Conservation (phyloP, 1,140 invertebrate species). For the Leguminivora glycinivorella region DNA sequence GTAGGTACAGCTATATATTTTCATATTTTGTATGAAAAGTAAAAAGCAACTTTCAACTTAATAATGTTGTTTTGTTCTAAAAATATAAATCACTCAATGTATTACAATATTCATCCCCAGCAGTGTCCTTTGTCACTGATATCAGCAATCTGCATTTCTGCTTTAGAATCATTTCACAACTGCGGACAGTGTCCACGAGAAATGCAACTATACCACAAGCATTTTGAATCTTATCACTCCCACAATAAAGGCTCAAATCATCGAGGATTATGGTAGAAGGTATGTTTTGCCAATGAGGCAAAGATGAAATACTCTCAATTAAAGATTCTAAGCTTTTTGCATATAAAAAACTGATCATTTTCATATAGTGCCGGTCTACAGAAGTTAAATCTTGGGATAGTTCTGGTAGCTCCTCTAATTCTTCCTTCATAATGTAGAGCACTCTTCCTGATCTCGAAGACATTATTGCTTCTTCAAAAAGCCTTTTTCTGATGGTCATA, state of each 20-base stretch:
- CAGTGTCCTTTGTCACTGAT: slow-evolving; percentile 47
- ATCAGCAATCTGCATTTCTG: slow-evolving; percentile 49
- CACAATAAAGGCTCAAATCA: slow-evolving; percentile 56
- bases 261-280: slow-evolving; percentile 67
- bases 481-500: slow-evolving; percentile 49
- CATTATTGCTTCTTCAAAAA: slow-evolving; percentile 60
- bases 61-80: neutral
- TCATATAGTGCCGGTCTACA: slow-evolving; percentile 63
- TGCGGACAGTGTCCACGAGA: slow-evolving; percentile 47
- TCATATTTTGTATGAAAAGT: too few species aligned
- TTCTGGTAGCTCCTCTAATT: slow-evolving; percentile 61
- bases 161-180: slow-evolving; percentile 48
- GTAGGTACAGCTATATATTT: too few species aligned
- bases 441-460: slow-evolving; percentile 61
- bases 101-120: slow-evolving; percentile 54
- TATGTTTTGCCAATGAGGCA: slow-evolving; percentile 66
- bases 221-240: slow-evolving; percentile 51
- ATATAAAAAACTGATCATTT: slow-evolving; percentile 72
- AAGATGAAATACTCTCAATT: slow-evolving; percentile 55
- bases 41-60: too few species aligned
- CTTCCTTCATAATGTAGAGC: slow-evolving; percentile 64
- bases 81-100: slow-evolving; percentile 55
- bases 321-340: slow-evolving; percentile 51
- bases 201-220: slow-evolving; percentile 62
- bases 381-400: slow-evolving; percentile 61